A percentile compares a stretch with the other conserved stretches of the same genome.
phyloP scores from a whole-genome alignment of 2,797 vertebrate genomes.

The Mus spretus region DNA sequence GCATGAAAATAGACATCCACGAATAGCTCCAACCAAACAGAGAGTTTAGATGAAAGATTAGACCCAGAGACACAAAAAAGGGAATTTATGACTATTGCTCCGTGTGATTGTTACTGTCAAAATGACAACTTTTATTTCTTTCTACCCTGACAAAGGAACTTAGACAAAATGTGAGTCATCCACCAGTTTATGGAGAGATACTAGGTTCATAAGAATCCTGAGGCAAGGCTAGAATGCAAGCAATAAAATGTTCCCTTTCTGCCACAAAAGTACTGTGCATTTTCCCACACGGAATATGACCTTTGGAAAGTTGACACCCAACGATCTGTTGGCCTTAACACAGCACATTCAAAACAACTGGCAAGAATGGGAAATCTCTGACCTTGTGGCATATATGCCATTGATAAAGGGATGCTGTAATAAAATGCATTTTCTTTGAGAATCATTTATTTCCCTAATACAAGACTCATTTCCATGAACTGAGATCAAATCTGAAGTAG shows the following conservation, averaged over 20 bases:
- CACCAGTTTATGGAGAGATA: constrained; percentile 67
- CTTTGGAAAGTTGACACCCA: constrained; percentile 77
- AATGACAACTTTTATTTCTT: constrained; percentile 78
- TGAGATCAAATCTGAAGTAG: constrained; percentile 70
- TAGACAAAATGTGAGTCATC: constrained; percentile 69
- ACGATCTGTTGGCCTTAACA: constrained; percentile 56
- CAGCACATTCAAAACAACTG: constrained; percentile 62
- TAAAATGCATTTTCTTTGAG: constrained; percentile 15
- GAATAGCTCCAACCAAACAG: constrained; percentile 70
- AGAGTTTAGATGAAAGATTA: constrained; percentile 75
- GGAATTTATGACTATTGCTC: constrained; percentile 69
- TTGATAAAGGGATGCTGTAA: constrained; percentile 26
- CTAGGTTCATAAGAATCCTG: constrained; percentile 73
- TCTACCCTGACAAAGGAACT: constrained; percentile 67
- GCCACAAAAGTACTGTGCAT: constrained; percentile 5
- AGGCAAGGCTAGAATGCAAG: constrained; percentile 46
- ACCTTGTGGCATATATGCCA: not conserved
- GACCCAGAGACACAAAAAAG: constrained; percentile 30
- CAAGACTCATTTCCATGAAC: constrained; percentile 39
- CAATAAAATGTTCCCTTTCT: constrained; percentile 74
- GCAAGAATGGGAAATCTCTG: constrained; percentile 41
- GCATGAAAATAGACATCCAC: constrained; percentile 50
- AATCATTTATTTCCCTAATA: constrained; percentile 28
- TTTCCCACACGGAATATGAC: constrained; percentile 85
- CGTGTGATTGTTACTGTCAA: constrained; percentile 71